phyloP scores from a whole-genome alignment of 2,797 vertebrate genomes.

The Coracias cyanogaster region DNA sequence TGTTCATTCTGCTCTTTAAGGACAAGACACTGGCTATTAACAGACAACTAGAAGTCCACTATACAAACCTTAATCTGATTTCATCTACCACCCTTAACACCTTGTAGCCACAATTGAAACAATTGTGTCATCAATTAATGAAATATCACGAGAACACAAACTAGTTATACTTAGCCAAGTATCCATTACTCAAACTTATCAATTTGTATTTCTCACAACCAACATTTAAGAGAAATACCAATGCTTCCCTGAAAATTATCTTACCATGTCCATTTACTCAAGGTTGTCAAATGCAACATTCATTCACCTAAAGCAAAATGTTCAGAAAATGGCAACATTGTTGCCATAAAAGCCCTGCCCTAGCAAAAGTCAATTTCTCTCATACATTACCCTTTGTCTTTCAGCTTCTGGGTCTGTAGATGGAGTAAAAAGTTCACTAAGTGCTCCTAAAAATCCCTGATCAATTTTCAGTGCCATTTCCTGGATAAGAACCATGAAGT shows the following conservation, averaged over 20 bases:
- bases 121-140: not conserved
- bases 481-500: conserved; percentile 98
- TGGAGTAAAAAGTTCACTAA: conserved; percentile 87
- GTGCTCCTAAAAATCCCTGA: conserved; percentile 91
- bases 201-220: not conserved
- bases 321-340: not conserved
- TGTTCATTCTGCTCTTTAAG: not conserved
- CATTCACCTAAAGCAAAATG: not conserved
- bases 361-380: not conserved
- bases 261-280: not conserved
- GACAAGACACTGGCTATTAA: not conserved
- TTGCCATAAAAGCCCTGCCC: not conserved
- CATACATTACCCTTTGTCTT: conserved; percentile 83
- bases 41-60: not conserved
- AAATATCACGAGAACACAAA: not conserved
- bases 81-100: not conserved
- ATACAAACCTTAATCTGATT: not conserved
- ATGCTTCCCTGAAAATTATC: not conserved
- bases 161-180: not conserved
- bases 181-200: not conserved
- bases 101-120: not conserved
- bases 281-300: not conserved
- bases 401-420: conserved; percentile 80
- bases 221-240: not conserved
- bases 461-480: conserved; percentile 98